Evolutionary conservation across 2,888 invertebrate genomes (phyloP).

Genomic region (Parnassius apollo): DNA sequence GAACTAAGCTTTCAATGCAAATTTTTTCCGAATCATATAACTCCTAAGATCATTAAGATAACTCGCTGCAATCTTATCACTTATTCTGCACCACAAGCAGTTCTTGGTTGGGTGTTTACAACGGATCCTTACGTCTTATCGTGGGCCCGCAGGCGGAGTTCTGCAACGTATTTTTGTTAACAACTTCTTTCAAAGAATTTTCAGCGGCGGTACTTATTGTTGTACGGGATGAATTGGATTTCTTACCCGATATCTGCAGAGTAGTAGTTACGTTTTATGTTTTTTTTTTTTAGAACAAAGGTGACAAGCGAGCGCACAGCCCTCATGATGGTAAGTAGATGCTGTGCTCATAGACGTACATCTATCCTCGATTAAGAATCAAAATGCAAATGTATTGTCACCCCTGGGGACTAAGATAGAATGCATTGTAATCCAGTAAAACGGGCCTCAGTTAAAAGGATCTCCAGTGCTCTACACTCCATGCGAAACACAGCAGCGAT

Average conservation of each 20-base stretch:
- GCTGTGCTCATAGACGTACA: too few relatives aligned
- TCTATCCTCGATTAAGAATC: too few relatives aligned
- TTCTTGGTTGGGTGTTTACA: slow-evolving; percentile 53
- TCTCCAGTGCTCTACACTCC: too few relatives aligned
- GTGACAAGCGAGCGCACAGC: too few relatives aligned
- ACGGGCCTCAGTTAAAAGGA: too few relatives aligned
- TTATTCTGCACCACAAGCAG: slow-evolving; percentile 35
- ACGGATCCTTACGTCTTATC: slow-evolving; percentile 65
- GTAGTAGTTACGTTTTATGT: background rate
- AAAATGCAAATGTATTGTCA: too few relatives aligned
- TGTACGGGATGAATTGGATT: slow-evolving; percentile 60
- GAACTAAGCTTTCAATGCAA: too few relatives aligned
- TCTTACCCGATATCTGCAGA: slow-evolving; percentile 25
- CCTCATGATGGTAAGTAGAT: too few relatives aligned
- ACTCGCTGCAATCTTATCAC: slow-evolving; percentile 39
- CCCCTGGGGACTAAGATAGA: too few relatives aligned
- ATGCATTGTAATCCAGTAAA: too few relatives aligned
- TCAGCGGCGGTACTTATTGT: slow-evolving; percentile 50
- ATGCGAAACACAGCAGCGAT: too few relatives aligned
- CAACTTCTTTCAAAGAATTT: slow-evolving; percentile 73
- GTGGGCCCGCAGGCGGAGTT: slow-evolving; percentile 64
- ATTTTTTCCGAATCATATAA: background rate
- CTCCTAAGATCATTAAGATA: background rate
- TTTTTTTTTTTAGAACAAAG: too few relatives aligned
- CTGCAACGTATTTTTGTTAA: slow-evolving; percentile 72